A percentile compares a stretch with the other conserved stretches of the same genome.
These are phyloP conservation scores for Sarcophaga bullata DNA, from an alignment of 1,140 invertebrate genomes.

Conservation along the genomic window DNA sequence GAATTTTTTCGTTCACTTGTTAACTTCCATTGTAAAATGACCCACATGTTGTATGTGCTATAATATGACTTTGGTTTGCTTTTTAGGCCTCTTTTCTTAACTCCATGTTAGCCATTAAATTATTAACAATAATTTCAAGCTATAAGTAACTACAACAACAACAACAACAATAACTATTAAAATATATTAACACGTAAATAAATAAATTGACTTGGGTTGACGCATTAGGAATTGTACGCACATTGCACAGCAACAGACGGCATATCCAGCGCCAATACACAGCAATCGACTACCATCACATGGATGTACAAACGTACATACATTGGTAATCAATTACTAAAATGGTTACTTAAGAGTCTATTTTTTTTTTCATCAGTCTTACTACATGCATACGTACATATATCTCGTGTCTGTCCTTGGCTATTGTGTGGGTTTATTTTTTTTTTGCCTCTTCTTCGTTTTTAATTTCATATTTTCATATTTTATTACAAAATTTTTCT, in stretches of 20 bases:
- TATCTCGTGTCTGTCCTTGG: conserved; percentile 10
- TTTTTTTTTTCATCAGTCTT: no score
- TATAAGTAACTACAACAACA: background rate
- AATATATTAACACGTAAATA: conserved; percentile 39
- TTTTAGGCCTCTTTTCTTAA: background rate
- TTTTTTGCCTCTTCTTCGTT: background rate
- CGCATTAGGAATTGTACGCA: conserved; percentile 43
- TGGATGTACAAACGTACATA: no score
- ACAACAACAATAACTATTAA: conserved; percentile 13
- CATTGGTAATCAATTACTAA: no score
- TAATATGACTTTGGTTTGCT: background rate
- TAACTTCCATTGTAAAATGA: no score
- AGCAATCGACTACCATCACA: background rate
- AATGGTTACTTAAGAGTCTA: no score
- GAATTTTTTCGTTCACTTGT: no score
- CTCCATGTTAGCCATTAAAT: background rate
- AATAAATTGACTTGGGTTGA: conserved; percentile 43
- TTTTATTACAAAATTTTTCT: no score
- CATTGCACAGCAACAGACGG: background rate
- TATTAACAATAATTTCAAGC: background rate
- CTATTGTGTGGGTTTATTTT: background rate
- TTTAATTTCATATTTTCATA: background rate
- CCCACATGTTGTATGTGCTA: background rate
- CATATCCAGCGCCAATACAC: background rate
- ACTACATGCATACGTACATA: no score